A percentile compares a stretch with the other conserved stretches of the same genome.
phyloP scores from a whole-genome alignment of 2,113 vertebrate genomes.

The Tamias sibiricus region DNA sequence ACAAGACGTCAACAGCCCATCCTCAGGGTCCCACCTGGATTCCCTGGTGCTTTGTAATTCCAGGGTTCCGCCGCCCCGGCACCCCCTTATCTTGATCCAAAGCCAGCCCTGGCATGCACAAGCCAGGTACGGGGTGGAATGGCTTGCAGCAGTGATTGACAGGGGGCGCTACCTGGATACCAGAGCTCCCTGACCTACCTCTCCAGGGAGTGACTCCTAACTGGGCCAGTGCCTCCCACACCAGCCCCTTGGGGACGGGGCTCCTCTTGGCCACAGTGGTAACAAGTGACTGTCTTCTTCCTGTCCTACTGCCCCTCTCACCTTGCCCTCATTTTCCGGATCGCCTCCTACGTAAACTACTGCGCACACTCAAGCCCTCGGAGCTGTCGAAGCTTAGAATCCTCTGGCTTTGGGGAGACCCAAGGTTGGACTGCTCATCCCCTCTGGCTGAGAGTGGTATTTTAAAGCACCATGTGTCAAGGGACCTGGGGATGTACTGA shows the following conservation, averaged over 20 bases:
- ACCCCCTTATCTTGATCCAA: neutral
- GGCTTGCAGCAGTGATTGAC: too few relatives aligned
- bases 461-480: too few relatives aligned
- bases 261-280: neutral
- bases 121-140: neutral
- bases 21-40: neutral
- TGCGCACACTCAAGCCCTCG: neutral
- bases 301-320: neutral
- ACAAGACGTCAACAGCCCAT: neutral
- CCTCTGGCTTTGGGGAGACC: neutral
- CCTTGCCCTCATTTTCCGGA: neutral
- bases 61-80: neutral
- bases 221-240: neutral
- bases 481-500: neutral
- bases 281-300: accelerated
- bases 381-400: too few relatives aligned
- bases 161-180: too few relatives aligned
- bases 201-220: neutral
- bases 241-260: neutral
- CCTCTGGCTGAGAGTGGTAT: neutral
- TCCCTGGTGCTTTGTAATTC: too few relatives aligned
- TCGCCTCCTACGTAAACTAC: neutral
- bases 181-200: too few relatives aligned
- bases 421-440: accelerated
- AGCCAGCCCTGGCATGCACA: neutral